Evolutionary conservation across 2,888 invertebrate species (phyloP).

Genomic region (Leucophora obtusa): DNA sequence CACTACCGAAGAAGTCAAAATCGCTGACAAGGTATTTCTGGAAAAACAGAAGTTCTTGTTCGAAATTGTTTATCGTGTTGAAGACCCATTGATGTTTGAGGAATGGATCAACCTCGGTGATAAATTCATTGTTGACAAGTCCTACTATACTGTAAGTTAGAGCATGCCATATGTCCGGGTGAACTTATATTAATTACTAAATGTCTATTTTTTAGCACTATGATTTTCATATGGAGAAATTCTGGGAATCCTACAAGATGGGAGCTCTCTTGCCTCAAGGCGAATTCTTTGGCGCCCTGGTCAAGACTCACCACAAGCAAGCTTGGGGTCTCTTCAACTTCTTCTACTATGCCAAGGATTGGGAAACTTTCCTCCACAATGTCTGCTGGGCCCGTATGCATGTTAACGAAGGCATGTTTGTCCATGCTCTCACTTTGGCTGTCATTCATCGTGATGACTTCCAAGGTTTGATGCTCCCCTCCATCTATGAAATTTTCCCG

Average conservation of each 20-base stretch:
- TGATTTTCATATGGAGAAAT: constrained; percentile 66
- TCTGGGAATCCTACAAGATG: constrained; percentile 66
- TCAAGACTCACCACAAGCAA: constrained; percentile 80
- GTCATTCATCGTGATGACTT: constrained; percentile 82
- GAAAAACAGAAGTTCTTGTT: constrained; percentile 71
- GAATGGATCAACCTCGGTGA: constrained; percentile 77
- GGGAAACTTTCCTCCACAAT: constrained; percentile 83
- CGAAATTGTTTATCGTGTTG: constrained; percentile 69
- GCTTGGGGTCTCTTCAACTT: constrained; percentile 82
- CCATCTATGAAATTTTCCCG: constrained; percentile 86
- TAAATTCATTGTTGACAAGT: constrained; percentile 78
- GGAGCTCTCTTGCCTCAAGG: constrained; percentile 80
- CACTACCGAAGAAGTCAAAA: constrained; percentile 63
- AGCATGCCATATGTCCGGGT: background rate
- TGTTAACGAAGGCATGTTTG: constrained; percentile 84
- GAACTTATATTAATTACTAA: background rate
- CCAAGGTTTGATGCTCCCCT: constrained; percentile 83
- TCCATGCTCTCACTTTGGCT: constrained; percentile 82
- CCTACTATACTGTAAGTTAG: constrained; percentile 62
- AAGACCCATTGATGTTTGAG: constrained; percentile 71
- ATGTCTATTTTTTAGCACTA: constrained; percentile 60
- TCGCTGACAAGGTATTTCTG: constrained; percentile 70
- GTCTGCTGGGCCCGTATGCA: constrained; percentile 83
- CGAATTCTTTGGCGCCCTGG: constrained; percentile 80
- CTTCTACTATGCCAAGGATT: constrained; percentile 84